Evolutionary conservation across 2,113 vertebrate genomes (phyloP).

Genomic region (Xiphophorus maculatus): DNA sequence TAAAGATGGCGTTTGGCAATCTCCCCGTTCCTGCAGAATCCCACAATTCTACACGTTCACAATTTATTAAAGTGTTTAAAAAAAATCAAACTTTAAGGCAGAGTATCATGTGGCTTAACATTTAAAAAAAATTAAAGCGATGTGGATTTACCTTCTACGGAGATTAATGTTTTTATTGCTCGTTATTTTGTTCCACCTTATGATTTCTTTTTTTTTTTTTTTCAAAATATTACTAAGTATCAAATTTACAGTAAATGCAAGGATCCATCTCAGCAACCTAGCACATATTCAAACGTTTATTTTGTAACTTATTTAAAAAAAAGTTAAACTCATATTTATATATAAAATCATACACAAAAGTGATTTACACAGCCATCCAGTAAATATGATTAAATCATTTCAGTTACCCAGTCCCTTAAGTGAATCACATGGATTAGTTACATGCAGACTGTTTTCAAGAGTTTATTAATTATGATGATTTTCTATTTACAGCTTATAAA

Average conservation of each 20-base stretch:
- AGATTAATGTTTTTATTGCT: not conserved
- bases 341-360: no score
- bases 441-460: no score
- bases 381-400: no score
- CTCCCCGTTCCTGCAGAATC: conserved; percentile 76
- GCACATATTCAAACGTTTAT: no score
- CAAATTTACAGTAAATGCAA: not conserved
- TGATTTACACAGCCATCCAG: no score
- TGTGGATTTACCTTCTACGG: not conserved
- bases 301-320: no score
- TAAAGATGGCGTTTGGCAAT: conserved; percentile 83
- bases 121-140: not conserved
- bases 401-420: no score
- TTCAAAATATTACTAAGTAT: not conserved
- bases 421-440: not conserved
- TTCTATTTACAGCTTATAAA: not conserved
- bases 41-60: conserved; percentile 73
- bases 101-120: not conserved
- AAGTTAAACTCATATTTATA: no score
- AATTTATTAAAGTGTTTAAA: conserved; percentile 14
- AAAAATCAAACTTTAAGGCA: conserved; percentile 27
- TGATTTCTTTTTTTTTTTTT: not conserved
- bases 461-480: not conserved
- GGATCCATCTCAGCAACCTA: no score
- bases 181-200: not conserved